Evolutionary conservation across 2,888 invertebrate species (phyloP).

Genomic region (Tiphia femorata): DNA sequence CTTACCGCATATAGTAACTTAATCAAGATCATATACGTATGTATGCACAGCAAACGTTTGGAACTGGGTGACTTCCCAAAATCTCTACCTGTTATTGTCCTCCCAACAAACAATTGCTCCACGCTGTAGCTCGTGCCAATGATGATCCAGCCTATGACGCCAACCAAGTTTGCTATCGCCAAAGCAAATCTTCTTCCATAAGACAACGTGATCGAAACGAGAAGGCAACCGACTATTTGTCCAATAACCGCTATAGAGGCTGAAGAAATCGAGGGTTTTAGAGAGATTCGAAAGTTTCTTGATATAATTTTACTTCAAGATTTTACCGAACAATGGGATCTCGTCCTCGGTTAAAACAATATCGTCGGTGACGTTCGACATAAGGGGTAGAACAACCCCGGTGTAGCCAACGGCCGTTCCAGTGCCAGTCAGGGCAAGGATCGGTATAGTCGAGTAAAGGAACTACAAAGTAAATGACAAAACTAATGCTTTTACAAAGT

Average conservation of each 20-base stretch:
- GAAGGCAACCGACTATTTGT: constrained; percentile 69
- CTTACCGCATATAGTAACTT: no score
- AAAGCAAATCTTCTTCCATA: constrained; percentile 69
- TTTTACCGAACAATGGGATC: background rate
- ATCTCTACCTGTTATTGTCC: constrained; percentile 61
- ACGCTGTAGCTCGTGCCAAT: constrained; percentile 64
- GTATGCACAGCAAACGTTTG: no score
- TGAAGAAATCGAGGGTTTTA: constrained; percentile 37
- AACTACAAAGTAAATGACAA: no score
- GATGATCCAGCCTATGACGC: constrained; percentile 70
- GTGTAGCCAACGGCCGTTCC: no score
- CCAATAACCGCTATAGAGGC: constrained; percentile 70
- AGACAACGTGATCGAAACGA: constrained; percentile 68
- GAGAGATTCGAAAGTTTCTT: background rate
- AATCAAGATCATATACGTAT: no score
- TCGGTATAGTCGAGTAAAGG: no score
- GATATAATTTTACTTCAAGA: background rate
- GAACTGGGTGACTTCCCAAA: background rate
- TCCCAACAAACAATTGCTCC: constrained; percentile 63
- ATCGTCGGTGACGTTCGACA: background rate
- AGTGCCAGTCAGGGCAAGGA: no score
- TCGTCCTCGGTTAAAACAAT: background rate
- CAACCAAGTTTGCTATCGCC: constrained; percentile 65
- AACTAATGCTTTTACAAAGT: no score
- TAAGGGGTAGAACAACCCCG: no score